Evolutionary conservation across 2,888 invertebrate species (phyloP).

Genomic region (Leptopilina drosophilae): DNA sequence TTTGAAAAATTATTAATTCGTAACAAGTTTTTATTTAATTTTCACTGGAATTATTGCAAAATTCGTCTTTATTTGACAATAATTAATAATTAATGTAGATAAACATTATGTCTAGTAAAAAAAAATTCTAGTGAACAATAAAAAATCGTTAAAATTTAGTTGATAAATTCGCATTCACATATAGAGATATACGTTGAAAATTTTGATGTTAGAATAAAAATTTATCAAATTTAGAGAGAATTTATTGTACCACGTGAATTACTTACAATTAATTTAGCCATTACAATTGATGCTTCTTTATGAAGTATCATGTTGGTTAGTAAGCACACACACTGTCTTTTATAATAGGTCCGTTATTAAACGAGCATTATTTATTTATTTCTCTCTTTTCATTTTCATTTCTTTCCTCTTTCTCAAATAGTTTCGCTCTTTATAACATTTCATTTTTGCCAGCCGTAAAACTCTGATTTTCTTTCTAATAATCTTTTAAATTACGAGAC

Average conservation of each 20-base stretch:
- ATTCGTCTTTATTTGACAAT: too few relatives aligned
- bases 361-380: conserved; percentile 31
- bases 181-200: neutral
- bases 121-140: too few relatives aligned
- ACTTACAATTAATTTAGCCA: conserved; percentile 55
- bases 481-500: conserved; percentile 49
- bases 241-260: conserved; percentile 28
- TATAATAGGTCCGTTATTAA: conserved; percentile 68
- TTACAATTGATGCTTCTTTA: conserved; percentile 60
- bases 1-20: too few relatives aligned
- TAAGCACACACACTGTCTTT: conserved; percentile 75
- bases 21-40: too few relatives aligned
- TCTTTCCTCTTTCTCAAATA: conserved; percentile 41
- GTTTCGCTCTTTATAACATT: too few relatives aligned
- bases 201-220: neutral
- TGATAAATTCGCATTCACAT: neutral
- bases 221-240: conserved; percentile 16
- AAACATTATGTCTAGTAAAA: too few relatives aligned
- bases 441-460: conserved; percentile 39
- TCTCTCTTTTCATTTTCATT: conserved; percentile 46
- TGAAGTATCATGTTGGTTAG: conserved; percentile 62
- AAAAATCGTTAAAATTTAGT: too few relatives aligned
- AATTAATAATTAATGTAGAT: too few relatives aligned
- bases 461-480: neutral
- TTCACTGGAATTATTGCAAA: too few relatives aligned